A percentile compares a stretch with the other conserved stretches of the same genome.
These are phyloP conservation scores for Drosophila prostipennis DNA, from an alignment of 2,888 invertebrate genomes.

Conservation along the genomic window DNA sequence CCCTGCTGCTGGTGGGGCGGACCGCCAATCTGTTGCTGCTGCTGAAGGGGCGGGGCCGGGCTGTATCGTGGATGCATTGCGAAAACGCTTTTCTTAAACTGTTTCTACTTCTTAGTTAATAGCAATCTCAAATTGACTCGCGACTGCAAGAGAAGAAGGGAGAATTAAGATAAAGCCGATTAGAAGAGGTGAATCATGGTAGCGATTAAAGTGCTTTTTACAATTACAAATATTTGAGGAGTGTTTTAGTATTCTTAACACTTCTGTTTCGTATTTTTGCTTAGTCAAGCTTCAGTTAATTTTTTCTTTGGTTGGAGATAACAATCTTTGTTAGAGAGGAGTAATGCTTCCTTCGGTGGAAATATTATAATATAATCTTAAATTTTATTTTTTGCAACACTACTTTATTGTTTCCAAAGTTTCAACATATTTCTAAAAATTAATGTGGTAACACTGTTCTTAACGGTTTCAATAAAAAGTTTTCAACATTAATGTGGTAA, in stretches of 20 bases:
- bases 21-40: slow-evolving; percentile 52
- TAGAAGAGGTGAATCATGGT: not conserved
- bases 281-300: not conserved
- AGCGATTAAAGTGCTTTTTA: not conserved
- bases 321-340: no score
- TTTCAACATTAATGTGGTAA: not conserved
- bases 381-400: no score
- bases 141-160: not conserved
- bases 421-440: no score
- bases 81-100: slow-evolving; percentile 7
- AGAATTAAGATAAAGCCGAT: not conserved
- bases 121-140: slow-evolving; percentile 2
- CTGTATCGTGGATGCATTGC: slow-evolving; percentile 82
- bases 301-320: not conserved
- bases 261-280: not conserved
- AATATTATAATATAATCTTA: no score
- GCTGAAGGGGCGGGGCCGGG: slow-evolving; percentile 72
- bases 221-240: not conserved
- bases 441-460: no score
- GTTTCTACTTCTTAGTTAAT: slow-evolving; percentile 8
- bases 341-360: no score
- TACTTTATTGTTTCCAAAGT: not conserved
- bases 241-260: not conserved
- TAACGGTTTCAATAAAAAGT: no score
- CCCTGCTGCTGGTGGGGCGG: slow-evolving; percentile 50